Evolutionary conservation across 1,140 invertebrate genomes (phyloP).

Genomic region (Colletes gigas): DNA sequence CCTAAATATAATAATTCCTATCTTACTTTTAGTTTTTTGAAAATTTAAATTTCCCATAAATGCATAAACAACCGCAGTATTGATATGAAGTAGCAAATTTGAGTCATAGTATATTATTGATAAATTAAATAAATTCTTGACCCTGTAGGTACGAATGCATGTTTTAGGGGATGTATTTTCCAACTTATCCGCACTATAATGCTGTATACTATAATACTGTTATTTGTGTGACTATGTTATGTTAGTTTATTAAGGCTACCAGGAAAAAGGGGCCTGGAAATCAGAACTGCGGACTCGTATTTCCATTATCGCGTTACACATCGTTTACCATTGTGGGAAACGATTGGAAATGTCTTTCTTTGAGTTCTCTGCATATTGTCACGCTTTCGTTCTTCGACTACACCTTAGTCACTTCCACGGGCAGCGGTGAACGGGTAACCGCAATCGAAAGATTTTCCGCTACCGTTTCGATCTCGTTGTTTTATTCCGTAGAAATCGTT

Average conservation of each 20-base stretch:
- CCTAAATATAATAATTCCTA: too few species aligned
- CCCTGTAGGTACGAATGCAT: too few species aligned
- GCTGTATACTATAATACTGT: too few species aligned
- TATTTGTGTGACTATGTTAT: background rate
- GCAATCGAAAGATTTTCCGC: slow-evolving; percentile 37
- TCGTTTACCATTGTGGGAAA: slow-evolving; percentile 30
- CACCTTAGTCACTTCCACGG: background rate
- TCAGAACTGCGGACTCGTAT: background rate
- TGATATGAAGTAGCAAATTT: too few species aligned
- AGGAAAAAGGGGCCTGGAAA: background rate
- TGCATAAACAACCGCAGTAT: too few species aligned
- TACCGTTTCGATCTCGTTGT: slow-evolving; percentile 31
- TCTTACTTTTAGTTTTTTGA: too few species aligned
- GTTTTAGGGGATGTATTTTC: too few species aligned
- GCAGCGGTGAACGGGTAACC: slow-evolving; percentile 33
- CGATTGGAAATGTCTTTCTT: slow-evolving; percentile 27
- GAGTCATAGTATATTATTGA: too few species aligned
- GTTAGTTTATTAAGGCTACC: background rate
- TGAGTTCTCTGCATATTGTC: slow-evolving; percentile 29
- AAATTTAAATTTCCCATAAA: too few species aligned
- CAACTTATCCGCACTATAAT: too few species aligned
- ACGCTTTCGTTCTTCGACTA: slow-evolving; percentile 40
- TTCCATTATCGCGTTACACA: slow-evolving; percentile 24
- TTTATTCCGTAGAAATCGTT: background rate
- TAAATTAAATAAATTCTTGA: too few species aligned